These are phyloP conservation scores for Bothrops jararaca DNA, from an alignment of 2,113 vertebrate species.

Conservation along the genomic window DNA sequence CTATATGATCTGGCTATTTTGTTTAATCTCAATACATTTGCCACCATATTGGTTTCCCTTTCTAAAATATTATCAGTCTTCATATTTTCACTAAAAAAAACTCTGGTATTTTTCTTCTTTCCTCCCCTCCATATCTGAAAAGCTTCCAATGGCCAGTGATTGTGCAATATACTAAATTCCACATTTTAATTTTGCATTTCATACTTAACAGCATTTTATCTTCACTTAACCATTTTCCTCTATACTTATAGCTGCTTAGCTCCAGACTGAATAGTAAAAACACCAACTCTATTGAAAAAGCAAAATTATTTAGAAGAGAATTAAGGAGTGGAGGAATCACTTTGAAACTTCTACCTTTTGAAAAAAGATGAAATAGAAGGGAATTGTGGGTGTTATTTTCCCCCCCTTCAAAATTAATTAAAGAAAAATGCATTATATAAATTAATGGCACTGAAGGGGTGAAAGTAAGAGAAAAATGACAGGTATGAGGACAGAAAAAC, in stretches of 20 bases:
- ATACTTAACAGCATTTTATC: background rate
- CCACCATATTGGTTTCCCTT: slow-evolving; percentile 72
- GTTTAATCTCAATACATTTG: slow-evolving; percentile 50
- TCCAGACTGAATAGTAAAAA: background rate
- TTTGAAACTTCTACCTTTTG: slow-evolving; percentile 26
- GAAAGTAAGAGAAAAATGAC: background rate
- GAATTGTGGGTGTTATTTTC: background rate
- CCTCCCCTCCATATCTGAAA: background rate
- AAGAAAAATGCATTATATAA: background rate
- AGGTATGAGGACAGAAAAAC: slow-evolving; percentile 16
- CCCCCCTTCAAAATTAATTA: slow-evolving; percentile 13
- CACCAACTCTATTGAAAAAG: background rate
- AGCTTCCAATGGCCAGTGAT: background rate
- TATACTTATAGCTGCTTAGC: background rate
- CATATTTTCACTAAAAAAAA: slow-evolving; percentile 47
- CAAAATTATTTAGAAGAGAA: background rate
- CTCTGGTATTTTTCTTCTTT: slow-evolving; percentile 42
- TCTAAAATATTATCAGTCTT: slow-evolving; percentile 69
- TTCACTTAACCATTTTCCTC: background rate
- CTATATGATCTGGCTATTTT: background rate
- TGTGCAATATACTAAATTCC: background rate
- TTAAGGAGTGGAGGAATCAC: slow-evolving; percentile 7
- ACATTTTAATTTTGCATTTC: background rate
- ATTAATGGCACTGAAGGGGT: background rate
- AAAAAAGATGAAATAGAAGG: background rate